Base-by-base conservation (phyloP, 2,797 vertebrate genomes). In the Chanos chanos region DNA sequence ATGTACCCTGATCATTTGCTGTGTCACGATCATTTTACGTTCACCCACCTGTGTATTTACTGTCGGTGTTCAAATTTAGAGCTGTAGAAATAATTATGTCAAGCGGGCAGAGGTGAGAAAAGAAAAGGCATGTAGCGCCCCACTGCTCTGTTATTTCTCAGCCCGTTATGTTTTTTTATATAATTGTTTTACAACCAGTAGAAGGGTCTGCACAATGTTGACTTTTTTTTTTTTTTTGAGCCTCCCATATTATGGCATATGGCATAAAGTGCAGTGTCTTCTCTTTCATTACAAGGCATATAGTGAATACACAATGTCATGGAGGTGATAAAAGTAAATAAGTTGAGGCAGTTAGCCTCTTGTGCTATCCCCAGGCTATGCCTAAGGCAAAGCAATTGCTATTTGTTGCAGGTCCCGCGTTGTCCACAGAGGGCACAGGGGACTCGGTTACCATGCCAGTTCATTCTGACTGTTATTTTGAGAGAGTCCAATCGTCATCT, bases 11-110 rank as follows among this genome's bases (percentile, higher is more conserved):
- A 81, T 85, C 81, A 80, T 82, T 84, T 74, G 79, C 79, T 34
- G 83, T 84, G 83, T 86, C 84, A 87, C 75, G 77, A 76, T 75
- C 78, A 79, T 85, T 87, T 78, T 76, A 77, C 85, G 87, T 84
- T 80, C 83, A 84, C 69, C 21, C 37, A 34, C 73, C 82, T 77
- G 85, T 86, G 87, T 88, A 89, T 88, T 87, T 87, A 85, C n/a
- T n/a, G n/a, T n/a, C n/a, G n/a, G n/a, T n/a, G n/a, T n/a, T n/a
- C n/a, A n/a, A n/a, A n/a, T n/a, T n/a, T n/a, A n/a, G n/a, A n/a
- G n/a, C n/a, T n/a, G n/a, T n/a, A n/a, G n/a, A n/a, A n/a, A n/a
- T n/a, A n/a, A n/a, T n/a, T n/a, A n/a, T n/a, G n/a, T n/a, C n/a
- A n/a, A n/a, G n/a, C n/a, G n/a, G n/a, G n/a, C n/a, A n/a, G n/a